Conservation (phyloP, 2,797 vertebrate species). For the Meriones psammophilus region DNA sequence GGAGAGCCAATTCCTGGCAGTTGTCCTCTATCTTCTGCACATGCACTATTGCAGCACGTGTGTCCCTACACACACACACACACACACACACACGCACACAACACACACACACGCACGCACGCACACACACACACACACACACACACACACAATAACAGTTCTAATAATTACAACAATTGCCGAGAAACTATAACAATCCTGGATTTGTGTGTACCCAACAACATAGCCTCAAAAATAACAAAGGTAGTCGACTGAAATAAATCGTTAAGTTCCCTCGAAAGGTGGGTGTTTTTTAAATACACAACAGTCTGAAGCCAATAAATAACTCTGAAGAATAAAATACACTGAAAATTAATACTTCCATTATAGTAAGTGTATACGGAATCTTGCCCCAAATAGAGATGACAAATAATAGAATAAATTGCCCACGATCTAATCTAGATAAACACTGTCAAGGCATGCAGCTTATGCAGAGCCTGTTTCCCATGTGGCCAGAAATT, state of each 20-base stretch:
- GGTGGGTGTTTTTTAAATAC: constrained; percentile 36
- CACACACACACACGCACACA: neutral
- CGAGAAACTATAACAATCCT: constrained; percentile 29
- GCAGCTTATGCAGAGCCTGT: neutral
- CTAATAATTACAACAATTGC: neutral
- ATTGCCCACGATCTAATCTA: neutral
- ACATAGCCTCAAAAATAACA: constrained; percentile 13
- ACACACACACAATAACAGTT: neutral
- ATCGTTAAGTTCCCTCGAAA: neutral
- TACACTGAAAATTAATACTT: neutral
- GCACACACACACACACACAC: neutral
- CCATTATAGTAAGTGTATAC: neutral
- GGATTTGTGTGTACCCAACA: neutral
- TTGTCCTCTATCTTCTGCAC: neutral
- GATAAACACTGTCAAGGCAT: neutral
- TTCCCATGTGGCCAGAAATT: neutral
- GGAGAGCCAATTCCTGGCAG: neutral
- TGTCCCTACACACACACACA: neutral
- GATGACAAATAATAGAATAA: constrained; percentile 20
- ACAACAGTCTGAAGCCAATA: constrained; percentile 1
- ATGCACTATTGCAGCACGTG: neutral
- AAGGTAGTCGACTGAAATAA: neutral
- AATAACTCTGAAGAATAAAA: constrained; percentile 24
- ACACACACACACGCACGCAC: neutral
- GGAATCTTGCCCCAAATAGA: neutral